Percentiles rank a stretch among this genome's conserved stretches.
Evolutionary conservation across 2,888 invertebrate species (phyloP).

Genomic region (Aproaerema taeniolella): DNA sequence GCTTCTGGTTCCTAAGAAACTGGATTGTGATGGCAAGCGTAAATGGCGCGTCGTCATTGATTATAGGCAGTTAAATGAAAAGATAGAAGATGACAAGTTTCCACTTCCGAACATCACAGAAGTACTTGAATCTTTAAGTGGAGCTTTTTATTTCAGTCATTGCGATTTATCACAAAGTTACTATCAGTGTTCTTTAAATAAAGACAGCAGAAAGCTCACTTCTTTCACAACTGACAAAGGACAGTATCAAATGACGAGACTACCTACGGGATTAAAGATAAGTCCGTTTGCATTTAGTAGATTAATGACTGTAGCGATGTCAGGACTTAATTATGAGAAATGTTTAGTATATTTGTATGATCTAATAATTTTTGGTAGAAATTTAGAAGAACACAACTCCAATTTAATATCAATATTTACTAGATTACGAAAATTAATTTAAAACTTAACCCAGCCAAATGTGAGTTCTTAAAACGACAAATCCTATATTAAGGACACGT

Average conservation of each 20-base stretch:
- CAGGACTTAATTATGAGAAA: too few relatives aligned
- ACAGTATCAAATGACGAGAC: too few relatives aligned
- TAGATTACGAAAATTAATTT: not conserved
- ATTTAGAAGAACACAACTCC: too few relatives aligned
- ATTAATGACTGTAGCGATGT: not conserved
- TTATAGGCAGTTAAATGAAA: constrained; percentile 12
- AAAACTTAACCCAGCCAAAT: not conserved
- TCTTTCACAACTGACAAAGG: not conserved
- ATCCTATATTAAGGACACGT: not conserved
- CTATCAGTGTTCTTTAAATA: constrained; percentile 5
- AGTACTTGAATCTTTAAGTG: constrained; percentile 14
- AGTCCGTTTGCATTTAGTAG: not conserved
- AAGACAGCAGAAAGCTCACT: not conserved
- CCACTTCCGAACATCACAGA: constrained; percentile 9
- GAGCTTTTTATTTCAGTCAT: constrained; percentile 14
- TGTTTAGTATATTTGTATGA: too few relatives aligned
- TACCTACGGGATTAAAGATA: not conserved
- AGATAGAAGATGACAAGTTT: constrained; percentile 13
- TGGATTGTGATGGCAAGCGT: constrained; percentile 4
- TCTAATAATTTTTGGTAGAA: too few relatives aligned
- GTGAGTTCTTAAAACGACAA: too few relatives aligned
- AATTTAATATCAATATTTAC: too few relatives aligned
- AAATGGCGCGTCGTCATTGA: constrained; percentile 15
- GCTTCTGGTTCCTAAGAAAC: constrained; percentile 11
- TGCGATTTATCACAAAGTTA: constrained; percentile 11